Evolutionary conservation across 2,888 invertebrate genomes (phyloP).

Genomic region (Nemotelus pantherinus): DNA sequence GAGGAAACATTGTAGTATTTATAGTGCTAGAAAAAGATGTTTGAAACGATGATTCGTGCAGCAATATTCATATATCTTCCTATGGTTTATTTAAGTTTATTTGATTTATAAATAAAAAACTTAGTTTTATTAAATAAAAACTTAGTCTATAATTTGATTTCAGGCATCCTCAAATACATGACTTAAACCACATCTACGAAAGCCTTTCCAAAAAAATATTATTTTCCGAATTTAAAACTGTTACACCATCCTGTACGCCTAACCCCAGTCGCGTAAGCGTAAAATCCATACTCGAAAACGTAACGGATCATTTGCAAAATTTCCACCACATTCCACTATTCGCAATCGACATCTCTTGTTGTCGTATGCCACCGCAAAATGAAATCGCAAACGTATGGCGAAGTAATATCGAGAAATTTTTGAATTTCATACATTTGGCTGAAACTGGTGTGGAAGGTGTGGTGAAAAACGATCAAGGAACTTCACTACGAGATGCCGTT

Average conservation of each 20-base stretch:
- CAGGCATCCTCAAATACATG: constrained; percentile 57
- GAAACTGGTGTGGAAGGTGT: constrained; percentile 77
- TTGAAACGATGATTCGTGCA: neutral
- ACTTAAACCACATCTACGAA: constrained; percentile 56
- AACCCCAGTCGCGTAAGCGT: constrained; percentile 57
- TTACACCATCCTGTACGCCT: constrained; percentile 56
- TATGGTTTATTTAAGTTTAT: neutral
- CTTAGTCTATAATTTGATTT: neutral
- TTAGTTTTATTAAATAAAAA: too few relatives aligned
- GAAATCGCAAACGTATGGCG: constrained; percentile 79
- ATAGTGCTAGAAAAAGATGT: neutral
- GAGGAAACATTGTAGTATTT: neutral
- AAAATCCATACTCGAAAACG: constrained; percentile 63
- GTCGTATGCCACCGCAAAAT: constrained; percentile 78
- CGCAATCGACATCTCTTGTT: constrained; percentile 81
- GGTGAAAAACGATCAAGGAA: constrained; percentile 72
- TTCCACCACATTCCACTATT: constrained; percentile 74
- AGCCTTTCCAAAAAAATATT: constrained; percentile 60
- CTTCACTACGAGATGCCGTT: constrained; percentile 76
- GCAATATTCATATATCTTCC: neutral
- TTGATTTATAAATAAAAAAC: constrained; percentile 6
- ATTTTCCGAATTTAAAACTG: constrained; percentile 58
- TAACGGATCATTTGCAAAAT: constrained; percentile 71
- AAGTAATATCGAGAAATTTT: constrained; percentile 72
- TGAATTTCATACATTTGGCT: constrained; percentile 71